Conservation (phyloP, 2,888 invertebrate species). For the Tanytarsus gracilentus region DNA sequence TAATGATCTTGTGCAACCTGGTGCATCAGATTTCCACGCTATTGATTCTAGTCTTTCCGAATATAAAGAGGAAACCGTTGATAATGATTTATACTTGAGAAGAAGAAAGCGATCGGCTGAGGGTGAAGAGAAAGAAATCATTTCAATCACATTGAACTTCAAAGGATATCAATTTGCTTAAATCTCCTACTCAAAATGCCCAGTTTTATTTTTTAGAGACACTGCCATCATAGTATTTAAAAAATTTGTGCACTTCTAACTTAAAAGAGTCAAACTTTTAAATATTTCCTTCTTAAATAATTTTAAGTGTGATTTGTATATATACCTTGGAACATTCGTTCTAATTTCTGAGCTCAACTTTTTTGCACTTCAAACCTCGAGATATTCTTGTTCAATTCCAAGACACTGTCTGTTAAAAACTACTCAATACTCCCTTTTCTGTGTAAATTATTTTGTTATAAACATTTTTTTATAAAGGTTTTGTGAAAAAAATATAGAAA, state of each 20-base stretch:
- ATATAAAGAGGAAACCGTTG: conserved; percentile 35
- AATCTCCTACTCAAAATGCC: neutral
- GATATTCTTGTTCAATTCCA: too few relatives aligned
- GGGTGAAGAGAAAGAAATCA: conserved; percentile 30
- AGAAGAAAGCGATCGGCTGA: neutral
- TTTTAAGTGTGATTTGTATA: too few relatives aligned
- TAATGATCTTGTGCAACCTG: conserved; percentile 22
- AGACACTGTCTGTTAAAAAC: too few relatives aligned
- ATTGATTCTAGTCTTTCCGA: conserved; percentile 34
- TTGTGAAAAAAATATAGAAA: too few relatives aligned
- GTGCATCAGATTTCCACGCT: conserved; percentile 19
- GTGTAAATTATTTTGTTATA: too few relatives aligned
- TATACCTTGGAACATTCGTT: too few relatives aligned
- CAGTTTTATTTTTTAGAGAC: neutral
- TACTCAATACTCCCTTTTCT: too few relatives aligned
- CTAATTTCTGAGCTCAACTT: too few relatives aligned
- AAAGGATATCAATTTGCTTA: conserved; percentile 31
- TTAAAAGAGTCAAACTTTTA: too few relatives aligned
- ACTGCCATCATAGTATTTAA: conserved; percentile 11
- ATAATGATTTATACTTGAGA: conserved; percentile 32
- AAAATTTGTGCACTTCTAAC: neutral
- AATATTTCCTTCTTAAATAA: neutral
- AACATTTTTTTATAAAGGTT: too few relatives aligned
- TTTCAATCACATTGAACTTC: conserved; percentile 32
- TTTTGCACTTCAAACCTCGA: too few relatives aligned